Conservation (phyloP, 2,888 invertebrate genomes). For the Sinhomidia bicolor region DNA sequence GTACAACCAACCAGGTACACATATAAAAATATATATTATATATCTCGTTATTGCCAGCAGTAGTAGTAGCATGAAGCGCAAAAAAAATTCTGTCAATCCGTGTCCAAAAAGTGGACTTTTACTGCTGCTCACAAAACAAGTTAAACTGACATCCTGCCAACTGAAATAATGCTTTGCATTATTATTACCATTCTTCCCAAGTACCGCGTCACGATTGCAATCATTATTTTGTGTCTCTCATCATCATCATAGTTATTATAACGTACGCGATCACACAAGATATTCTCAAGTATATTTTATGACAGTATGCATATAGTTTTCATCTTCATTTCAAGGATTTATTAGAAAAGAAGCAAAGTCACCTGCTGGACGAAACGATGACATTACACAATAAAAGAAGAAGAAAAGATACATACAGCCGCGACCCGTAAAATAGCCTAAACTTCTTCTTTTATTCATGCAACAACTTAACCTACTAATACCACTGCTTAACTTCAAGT, state of each 20-base stretch:
- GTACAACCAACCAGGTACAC: no score
- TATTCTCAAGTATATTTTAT: neutral
- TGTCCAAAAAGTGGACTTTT: slow-evolving; percentile 33
- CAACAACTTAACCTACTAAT: no score
- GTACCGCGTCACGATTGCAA: neutral
- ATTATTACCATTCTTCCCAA: neutral
- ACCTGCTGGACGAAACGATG: neutral
- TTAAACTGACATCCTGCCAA: slow-evolving; percentile 34
- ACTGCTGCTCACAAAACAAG: slow-evolving; percentile 22
- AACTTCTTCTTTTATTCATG: neutral
- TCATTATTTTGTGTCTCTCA: neutral
- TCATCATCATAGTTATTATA: neutral
- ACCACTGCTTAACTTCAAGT: no score
- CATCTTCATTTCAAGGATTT: neutral
- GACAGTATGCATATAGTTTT: neutral
- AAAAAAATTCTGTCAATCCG: neutral
- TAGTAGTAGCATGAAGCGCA: neutral
- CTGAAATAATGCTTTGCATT: slow-evolving; percentile 6
- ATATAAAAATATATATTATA: no score
- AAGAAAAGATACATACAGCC: no score
- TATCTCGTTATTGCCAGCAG: no score
- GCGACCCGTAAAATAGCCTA: neutral
- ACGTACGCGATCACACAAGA: neutral
- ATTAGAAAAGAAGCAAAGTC: neutral
- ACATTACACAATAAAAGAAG: neutral